Evolutionary conservation across 1,140 invertebrate species (phyloP), one percentile per base, ranked within the genome.

Genomic region (Eciton burchellii): DNA sequence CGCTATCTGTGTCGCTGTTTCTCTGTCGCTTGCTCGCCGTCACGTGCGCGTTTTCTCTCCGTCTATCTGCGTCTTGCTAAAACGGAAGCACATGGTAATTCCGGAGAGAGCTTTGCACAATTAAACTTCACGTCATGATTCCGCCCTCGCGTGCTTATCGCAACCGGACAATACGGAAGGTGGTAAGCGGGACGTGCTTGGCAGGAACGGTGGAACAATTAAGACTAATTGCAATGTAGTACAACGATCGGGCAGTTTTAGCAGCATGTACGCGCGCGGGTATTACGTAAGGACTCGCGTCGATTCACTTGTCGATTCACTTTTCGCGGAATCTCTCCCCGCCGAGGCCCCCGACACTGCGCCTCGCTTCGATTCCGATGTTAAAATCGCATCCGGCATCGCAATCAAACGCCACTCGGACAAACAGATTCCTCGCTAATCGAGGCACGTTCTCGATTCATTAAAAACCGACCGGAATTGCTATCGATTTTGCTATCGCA

Each of bases 171-270:
- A 81, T 81, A 81, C 84, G 81, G 63, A 87, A 87, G 72, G 82
- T 56, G 84, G 84, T 85, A 87, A 79, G 65, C 84, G 65, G 68
- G 71, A 73, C 83, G 83, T 71, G 77, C 83, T 82, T 54, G 57
- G 21, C 52, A 47, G 71, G 74, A n/a, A 86, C 84, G 73, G 45
- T 74, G 73, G 81, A 86, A 87, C 86, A 86, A 86, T 87, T 86
- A 86, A 79, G 81, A 79, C 84, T 87, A 87, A 87, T 87, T 87
- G 79, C 83, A 73, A 82, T 74, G 85, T 85, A 81, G 85, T 77
- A 88, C 83, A 72, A 71, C 86, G 83, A 84, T 87, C 81, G 29
- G 81, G 85, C 71, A n/a, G 60, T 87, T 85, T 76, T 85, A 85
- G 72, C 63, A 83, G 65, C 83, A 63, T 35, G 24, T 9, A 41